phyloP scores from a whole-genome alignment of 2,888 invertebrate species.

The Drosophila pseudotalamancana region DNA sequence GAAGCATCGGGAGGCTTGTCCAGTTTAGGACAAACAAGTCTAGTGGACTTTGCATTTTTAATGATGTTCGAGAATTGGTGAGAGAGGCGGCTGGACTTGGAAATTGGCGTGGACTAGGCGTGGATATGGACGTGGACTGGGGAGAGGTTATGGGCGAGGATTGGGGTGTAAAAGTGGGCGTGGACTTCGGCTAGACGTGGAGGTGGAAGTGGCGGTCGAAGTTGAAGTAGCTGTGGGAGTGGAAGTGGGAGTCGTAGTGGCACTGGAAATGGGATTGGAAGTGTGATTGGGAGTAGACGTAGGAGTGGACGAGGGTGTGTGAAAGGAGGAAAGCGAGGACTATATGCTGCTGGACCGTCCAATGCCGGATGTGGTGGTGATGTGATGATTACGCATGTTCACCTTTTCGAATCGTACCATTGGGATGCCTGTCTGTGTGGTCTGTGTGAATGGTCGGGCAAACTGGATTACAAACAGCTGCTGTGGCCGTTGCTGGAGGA shows the following conservation, averaged over 20 bases:
- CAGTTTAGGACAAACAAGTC: too few species aligned
- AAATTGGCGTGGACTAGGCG: neutral
- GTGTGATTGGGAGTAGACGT: neutral
- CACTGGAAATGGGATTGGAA: neutral
- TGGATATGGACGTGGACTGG: neutral
- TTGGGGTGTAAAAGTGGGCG: too few species aligned
- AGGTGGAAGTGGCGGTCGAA: too few species aligned
- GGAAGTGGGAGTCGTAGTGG: neutral
- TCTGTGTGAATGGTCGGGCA: constrained; percentile 57
- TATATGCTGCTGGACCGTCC: constrained; percentile 84
- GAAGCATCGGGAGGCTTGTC: too few species aligned
- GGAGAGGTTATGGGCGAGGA: neutral
- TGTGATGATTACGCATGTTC: constrained; percentile 70
- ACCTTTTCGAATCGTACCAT: constrained; percentile 62
- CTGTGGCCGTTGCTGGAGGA: constrained; percentile 49
- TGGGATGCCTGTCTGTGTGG: constrained; percentile 41
- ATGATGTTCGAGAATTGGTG: neutral
- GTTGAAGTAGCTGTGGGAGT: too few species aligned
- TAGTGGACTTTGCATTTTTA: neutral
- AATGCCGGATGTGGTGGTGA: constrained; percentile 83
- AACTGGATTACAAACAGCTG: constrained; percentile 33
- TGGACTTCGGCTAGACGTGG: too few species aligned
- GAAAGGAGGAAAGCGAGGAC: constrained; percentile 18
- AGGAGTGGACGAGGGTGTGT: neutral
- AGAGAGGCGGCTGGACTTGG: neutral